Conservation (phyloP, 2,113 vertebrate species). For the Podocnemis expansa region DNA sequence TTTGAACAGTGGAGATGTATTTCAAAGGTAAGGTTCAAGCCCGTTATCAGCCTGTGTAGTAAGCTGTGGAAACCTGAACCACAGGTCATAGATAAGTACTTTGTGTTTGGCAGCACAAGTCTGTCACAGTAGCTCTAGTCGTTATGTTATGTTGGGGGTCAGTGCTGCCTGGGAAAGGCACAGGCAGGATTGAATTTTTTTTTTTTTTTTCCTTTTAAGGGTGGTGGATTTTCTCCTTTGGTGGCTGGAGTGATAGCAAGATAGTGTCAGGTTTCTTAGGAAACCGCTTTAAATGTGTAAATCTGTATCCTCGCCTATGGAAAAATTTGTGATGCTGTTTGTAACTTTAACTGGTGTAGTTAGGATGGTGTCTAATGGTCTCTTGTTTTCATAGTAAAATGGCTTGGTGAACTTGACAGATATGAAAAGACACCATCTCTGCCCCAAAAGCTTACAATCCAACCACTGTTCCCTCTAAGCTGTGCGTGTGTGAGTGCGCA, state of each 20-base stretch:
- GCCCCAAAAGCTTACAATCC: neutral
- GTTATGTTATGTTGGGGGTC: accelerated
- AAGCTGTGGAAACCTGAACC: neutral
- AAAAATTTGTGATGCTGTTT: neutral
- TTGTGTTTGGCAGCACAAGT: neutral
- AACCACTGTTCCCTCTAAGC: no score
- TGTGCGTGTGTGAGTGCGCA: no score
- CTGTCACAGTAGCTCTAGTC: neutral
- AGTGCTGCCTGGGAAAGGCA: neutral
- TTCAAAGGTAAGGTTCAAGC: neutral
- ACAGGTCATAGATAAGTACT: neutral
- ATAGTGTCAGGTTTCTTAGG: neutral
- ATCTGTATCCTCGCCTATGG: neutral
- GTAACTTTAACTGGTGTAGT: neutral
- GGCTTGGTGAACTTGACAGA: neutral
- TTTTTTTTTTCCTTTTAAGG: no score
- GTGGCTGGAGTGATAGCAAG: neutral
- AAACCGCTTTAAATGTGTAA: neutral
- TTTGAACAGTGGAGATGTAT: neutral
- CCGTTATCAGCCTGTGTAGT: neutral
- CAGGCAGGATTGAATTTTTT: neutral
- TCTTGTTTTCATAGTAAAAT: neutral
- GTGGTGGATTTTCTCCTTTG: neutral
- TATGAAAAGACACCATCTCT: neutral
- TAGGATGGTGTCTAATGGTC: neutral